Evolutionary conservation across 2,797 vertebrate genomes (phyloP).

Genomic region (Neoniphon sammara): DNA sequence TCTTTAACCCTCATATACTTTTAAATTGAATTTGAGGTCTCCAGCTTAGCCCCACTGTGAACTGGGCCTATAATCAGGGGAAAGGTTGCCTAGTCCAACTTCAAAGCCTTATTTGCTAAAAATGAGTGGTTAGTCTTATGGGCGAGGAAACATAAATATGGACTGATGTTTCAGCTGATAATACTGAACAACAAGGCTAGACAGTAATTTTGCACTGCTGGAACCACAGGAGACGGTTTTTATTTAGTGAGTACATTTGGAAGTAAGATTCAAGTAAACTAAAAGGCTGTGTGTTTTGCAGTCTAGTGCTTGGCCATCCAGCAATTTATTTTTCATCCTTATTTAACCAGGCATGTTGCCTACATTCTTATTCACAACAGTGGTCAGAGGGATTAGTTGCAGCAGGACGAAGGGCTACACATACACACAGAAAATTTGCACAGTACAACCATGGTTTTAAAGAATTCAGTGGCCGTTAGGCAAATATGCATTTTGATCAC

Average conservation of each 20-base stretch:
- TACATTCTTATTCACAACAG: slow-evolving; percentile 21
- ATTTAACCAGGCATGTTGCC: slow-evolving; percentile 18
- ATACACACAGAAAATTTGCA: slow-evolving; percentile 5
- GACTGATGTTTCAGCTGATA: not conserved
- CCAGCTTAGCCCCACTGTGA: no score
- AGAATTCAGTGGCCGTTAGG: not conserved
- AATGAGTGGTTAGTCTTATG: no score
- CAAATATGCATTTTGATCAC: slow-evolving; percentile 36
- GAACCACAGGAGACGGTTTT: not conserved
- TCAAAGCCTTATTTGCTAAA: no score
- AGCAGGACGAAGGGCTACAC: not conserved
- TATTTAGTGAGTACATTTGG: not conserved
- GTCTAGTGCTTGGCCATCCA: not conserved
- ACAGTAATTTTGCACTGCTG: not conserved
- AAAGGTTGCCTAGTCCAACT: no score
- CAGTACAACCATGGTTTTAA: not conserved
- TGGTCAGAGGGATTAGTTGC: slow-evolving; percentile 17
- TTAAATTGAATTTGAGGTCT: no score
- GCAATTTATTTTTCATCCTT: slow-evolving; percentile 4
- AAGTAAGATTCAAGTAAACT: not conserved
- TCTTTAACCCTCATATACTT: no score
- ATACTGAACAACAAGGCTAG: not conserved
- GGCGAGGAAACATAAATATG: not conserved
- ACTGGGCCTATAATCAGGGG: no score
- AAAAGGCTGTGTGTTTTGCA: not conserved